phyloP scores from a whole-genome alignment of 1,140 invertebrate species.

The Monomorium pharaonis region DNA sequence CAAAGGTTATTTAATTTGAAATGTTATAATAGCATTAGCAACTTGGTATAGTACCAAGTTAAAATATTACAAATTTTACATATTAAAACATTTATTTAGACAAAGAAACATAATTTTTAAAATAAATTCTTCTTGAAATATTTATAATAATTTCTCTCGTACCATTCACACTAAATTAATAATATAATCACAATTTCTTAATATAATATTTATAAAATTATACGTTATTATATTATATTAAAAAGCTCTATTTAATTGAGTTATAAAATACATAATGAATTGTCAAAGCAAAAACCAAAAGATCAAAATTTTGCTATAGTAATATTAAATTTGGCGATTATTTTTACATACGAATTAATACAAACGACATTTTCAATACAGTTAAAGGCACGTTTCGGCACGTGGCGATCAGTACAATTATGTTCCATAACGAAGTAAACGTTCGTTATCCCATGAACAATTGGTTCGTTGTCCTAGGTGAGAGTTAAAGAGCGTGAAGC shows the following conservation, averaged over 20 bases:
- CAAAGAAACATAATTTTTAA: not conserved
- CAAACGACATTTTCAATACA: constrained; percentile 1
- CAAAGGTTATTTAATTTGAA: not conserved
- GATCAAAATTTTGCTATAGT: not conserved
- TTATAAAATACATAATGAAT: not conserved
- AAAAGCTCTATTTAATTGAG: not conserved
- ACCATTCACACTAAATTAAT: not conserved
- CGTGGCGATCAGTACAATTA: constrained; percentile 66
- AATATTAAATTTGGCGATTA: not conserved
- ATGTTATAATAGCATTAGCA: not conserved
- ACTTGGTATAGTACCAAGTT: not conserved
- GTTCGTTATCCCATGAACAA: constrained; percentile 67
- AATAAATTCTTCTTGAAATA: not conserved
- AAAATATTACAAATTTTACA: constrained; percentile 6
- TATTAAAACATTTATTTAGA: no score
- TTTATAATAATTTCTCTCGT: not conserved
- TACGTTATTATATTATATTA: not conserved
- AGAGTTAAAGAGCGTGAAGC: constrained; percentile 24
- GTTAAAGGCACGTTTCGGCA: constrained; percentile 65
- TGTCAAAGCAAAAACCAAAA: not conserved
- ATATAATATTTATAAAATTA: not conserved
- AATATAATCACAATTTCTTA: not conserved
- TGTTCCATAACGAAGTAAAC: constrained; percentile 68
- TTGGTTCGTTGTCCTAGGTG: constrained; percentile 62
- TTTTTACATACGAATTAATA: constrained; percentile 11